Evolutionary conservation across 2,888 invertebrate species (phyloP).

Genomic region (Neuroscelio doddi): DNA sequence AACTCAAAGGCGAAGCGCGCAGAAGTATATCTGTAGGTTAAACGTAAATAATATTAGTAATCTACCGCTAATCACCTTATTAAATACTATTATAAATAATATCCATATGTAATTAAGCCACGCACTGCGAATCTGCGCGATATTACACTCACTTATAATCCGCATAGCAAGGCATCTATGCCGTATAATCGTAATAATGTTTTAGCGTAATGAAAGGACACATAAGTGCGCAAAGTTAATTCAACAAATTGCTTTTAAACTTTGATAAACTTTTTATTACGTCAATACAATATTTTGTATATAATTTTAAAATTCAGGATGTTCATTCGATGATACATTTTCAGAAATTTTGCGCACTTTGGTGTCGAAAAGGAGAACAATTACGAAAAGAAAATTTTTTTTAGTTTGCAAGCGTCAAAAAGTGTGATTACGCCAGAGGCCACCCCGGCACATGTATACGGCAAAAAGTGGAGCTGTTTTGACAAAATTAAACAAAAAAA

Average conservation of each 20-base stretch:
- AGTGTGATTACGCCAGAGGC: slow-evolving; percentile 64
- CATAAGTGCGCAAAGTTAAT: slow-evolving; percentile 35
- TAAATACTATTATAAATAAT: slow-evolving; percentile 62
- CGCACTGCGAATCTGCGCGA: slow-evolving; percentile 55
- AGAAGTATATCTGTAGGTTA: slow-evolving; percentile 46
- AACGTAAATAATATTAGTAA: slow-evolving; percentile 51
- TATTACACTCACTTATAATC: slow-evolving; percentile 59
- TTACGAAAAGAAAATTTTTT: no score
- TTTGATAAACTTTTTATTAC: no score
- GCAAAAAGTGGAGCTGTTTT: slow-evolving; percentile 63
- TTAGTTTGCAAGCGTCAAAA: slow-evolving; percentile 56
- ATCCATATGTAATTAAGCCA: slow-evolving; percentile 65
- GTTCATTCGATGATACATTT: no score
- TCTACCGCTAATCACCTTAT: slow-evolving; percentile 62
- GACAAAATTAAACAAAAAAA: slow-evolving; percentile 38
- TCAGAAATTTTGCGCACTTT: slow-evolving; percentile 48
- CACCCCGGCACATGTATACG: slow-evolving; percentile 69
- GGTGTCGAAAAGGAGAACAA: slow-evolving; percentile 25
- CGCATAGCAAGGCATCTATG: slow-evolving; percentile 57
- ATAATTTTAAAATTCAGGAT: no score
- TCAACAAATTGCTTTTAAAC: no score
- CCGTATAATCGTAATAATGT: slow-evolving; percentile 60
- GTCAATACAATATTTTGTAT: no score
- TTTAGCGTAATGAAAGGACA: slow-evolving; percentile 48
- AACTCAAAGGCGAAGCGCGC: slow-evolving; percentile 46